Conservation (phyloP, 2,888 invertebrate genomes). For the Orchestes rusci region DNA sequence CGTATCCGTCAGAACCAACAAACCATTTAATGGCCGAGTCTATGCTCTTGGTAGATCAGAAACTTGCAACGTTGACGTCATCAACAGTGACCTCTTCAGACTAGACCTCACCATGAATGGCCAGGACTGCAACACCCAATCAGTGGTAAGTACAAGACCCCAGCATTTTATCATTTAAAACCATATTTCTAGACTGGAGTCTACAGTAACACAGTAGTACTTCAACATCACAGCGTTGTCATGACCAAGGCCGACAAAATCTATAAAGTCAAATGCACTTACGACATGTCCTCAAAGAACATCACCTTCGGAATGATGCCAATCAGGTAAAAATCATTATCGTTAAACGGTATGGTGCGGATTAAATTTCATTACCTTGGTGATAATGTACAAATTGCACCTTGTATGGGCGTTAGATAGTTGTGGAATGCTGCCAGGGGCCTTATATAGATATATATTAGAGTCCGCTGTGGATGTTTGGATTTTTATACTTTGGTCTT, state of each 20-base stretch:
- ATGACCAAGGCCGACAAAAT: slow-evolving; percentile 96
- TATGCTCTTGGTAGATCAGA: slow-evolving; percentile 90
- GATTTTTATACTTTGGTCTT: too few relatives aligned
- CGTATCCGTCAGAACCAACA: slow-evolving; percentile 86
- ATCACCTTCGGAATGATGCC: slow-evolving; percentile 98
- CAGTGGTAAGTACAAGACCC: slow-evolving; percentile 62
- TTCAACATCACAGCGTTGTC: slow-evolving; percentile 92
- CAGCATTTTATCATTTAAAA: not conserved
- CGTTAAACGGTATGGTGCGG: too few relatives aligned
- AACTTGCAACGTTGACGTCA: slow-evolving; percentile 90
- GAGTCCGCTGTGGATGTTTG: too few relatives aligned
- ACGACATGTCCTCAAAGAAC: slow-evolving; percentile 94
- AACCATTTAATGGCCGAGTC: slow-evolving; percentile 90
- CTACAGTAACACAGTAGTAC: slow-evolving; percentile 88
- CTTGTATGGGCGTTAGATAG: too few relatives aligned
- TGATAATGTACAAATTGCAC: too few relatives aligned
- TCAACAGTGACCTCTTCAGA: slow-evolving; percentile 86
- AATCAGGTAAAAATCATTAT: slow-evolving; percentile 55
- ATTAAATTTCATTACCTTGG: too few relatives aligned
- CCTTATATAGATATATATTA: too few relatives aligned
- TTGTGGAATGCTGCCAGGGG: too few relatives aligned
- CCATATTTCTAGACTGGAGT: slow-evolving; percentile 69
- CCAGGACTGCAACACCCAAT: slow-evolving; percentile 92
- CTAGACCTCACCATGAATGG: slow-evolving; percentile 89
- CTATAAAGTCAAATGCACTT: slow-evolving; percentile 93